Base-by-base conservation (phyloP, 1,140 invertebrate species). In the Araneus ventricosus region DNA sequence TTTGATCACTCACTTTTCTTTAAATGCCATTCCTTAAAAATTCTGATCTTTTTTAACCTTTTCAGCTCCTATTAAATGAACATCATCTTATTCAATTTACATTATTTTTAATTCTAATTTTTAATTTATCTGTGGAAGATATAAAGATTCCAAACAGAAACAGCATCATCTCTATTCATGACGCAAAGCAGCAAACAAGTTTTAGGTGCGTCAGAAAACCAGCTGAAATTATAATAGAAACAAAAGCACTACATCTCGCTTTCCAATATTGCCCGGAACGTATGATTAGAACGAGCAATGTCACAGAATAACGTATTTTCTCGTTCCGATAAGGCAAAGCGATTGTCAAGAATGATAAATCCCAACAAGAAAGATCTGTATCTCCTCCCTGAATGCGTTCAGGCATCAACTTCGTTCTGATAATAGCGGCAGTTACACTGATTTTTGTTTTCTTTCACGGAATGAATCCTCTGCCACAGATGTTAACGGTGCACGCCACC, bases 261-360 rank as follows among this genome's bases (percentile, higher is more conserved):
- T 84, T 84, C 80, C 45, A n/a, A 30, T 84, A 84, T 45, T 30
- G 45, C 39, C 17, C 45, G 63, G 27, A 57, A 45, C 82, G 41
- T 84, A 34, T 84, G 39, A 84, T 84, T 84, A 84, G 82, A 52
- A 41, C 24, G 39, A n/a, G 45, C 8, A 24, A 45, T 84, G 82
- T 84, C 82, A 84, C 82, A 57, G 30, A 34, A 84, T 84, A 84
- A 84, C 82, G 82, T 84, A 84, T 84, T 84, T 84, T 57, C 82
- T 45, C 63, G 8, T 57, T 52, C 39, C 82, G 82, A 84, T 84
- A 84, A 84, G 82, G 41, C 41, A 84, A 84, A 84, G 30, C 82
- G 82, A 84, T 84, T 84, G 82, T 84, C 82, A 84, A 45, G 82
- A 84, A 84, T 84, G 82, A 84, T 45, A 84, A 84, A 84, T 84